These are phyloP conservation scores for Drosophila mercatorum DNA, from an alignment of 2,888 invertebrate species.

Conservation along the genomic window DNA sequence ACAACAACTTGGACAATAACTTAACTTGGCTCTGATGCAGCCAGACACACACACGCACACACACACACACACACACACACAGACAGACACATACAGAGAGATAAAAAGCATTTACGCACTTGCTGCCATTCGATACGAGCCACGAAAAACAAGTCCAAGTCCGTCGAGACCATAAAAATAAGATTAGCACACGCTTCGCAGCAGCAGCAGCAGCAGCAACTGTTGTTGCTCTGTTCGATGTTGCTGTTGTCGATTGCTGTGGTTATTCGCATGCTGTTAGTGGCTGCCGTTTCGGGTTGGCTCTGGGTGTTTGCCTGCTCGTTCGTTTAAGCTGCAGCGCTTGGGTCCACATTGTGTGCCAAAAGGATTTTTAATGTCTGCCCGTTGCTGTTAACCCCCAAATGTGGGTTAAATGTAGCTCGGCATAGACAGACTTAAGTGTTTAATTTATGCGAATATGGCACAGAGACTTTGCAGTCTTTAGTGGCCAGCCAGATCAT, in stretches of 20 bases:
- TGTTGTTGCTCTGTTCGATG: slow-evolving; percentile 23
- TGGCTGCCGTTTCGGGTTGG: slow-evolving; percentile 31
- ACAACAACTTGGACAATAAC: slow-evolving; percentile 69
- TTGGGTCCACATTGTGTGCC: slow-evolving; percentile 37
- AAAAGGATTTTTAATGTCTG: slow-evolving; percentile 53
- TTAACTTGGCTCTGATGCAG: slow-evolving; percentile 74
- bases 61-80: slow-evolving; percentile 3
- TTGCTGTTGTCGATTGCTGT: slow-evolving; percentile 24
- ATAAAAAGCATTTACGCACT: slow-evolving; percentile 50
- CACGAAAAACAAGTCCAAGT: slow-evolving; percentile 72
- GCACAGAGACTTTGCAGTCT: slow-evolving; percentile 5
- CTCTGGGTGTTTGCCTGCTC: slow-evolving; percentile 24
- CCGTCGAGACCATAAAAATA: slow-evolving; percentile 78
- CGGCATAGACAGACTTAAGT: slow-evolving; percentile 3
- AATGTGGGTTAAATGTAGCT: slow-evolving; percentile 47
- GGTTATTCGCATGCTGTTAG: slow-evolving; percentile 6
- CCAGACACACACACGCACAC: slow-evolving; percentile 17
- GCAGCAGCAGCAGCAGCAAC: slow-evolving; percentile 49
- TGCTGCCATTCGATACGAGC: slow-evolving; percentile 37
- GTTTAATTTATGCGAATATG: slow-evolving; percentile 8
- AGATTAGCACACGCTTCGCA: slow-evolving; percentile 78
- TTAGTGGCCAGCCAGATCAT: slow-evolving; percentile 17
- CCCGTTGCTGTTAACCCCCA: slow-evolving; percentile 34
- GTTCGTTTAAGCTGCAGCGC: slow-evolving; percentile 42
- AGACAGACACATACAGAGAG: background rate